phyloP scores from a whole-genome alignment of 2,797 vertebrate genomes.

The Pseudochaenichthys georgianus region DNA sequence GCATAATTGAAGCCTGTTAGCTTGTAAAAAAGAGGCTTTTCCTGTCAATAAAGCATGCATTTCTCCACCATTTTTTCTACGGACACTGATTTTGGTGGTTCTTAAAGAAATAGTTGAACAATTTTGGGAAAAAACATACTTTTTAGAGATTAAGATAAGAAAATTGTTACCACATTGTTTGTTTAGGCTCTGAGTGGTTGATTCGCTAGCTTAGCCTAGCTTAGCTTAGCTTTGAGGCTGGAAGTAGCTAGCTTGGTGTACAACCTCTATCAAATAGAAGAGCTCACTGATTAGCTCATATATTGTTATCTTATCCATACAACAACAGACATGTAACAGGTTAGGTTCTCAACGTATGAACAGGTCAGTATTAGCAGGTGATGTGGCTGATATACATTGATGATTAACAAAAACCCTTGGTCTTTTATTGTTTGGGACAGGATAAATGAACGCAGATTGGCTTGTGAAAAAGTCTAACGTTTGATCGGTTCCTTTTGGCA shows the following conservation, averaged over 20 bases:
- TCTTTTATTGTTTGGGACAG: too few relatives aligned
- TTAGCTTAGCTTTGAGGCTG: background rate
- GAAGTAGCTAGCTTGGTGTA: background rate
- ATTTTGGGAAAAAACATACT: background rate
- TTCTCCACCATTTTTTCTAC: background rate
- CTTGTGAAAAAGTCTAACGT: too few relatives aligned
- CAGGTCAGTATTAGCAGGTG: too few relatives aligned
- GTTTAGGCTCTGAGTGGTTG: background rate
- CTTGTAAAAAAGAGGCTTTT: constrained; percentile 13
- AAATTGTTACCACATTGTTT: background rate
- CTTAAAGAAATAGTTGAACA: background rate
- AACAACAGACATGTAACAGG: background rate
- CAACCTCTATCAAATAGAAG: background rate
- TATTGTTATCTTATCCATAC: background rate
- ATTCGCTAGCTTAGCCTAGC: background rate
- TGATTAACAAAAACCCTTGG: too few relatives aligned
- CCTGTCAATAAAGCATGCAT: constrained; percentile 6
- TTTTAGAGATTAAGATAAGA: background rate
- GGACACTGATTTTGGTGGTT: background rate
- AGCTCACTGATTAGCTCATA: background rate
- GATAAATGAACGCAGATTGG: too few relatives aligned
- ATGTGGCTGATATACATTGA: too few relatives aligned
- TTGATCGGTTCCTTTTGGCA: too few relatives aligned
- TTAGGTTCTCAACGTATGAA: background rate
- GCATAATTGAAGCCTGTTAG: constrained; percentile 5